These are phyloP conservation scores for Melanotaenia duboulayi DNA, from an alignment of 2,113 vertebrate genomes.

Conservation along the genomic window DNA sequence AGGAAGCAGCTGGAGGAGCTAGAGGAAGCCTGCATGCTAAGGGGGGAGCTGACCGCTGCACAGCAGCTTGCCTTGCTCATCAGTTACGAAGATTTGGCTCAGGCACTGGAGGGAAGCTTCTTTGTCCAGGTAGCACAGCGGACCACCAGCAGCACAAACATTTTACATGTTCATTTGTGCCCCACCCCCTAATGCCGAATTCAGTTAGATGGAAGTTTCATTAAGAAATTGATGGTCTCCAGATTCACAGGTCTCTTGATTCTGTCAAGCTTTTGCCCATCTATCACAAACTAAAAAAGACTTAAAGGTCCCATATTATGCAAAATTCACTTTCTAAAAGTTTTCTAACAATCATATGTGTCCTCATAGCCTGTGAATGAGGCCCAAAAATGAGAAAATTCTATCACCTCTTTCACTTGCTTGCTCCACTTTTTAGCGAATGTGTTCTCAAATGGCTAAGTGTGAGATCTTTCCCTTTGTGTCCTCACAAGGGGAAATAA, in stretches of 20 bases:
- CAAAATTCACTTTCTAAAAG: neutral
- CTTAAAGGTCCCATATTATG: too few relatives aligned
- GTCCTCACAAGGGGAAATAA: too few relatives aligned
- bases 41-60: conserved; percentile 81
- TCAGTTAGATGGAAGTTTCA: neutral
- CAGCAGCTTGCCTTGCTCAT: conserved; percentile 90
- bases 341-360: too few relatives aligned
- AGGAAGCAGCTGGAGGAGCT: conserved; percentile 89
- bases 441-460: too few relatives aligned
- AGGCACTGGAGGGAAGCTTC: conserved; percentile 89
- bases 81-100: conserved; percentile 81
- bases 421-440: too few relatives aligned
- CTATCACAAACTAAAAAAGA: too few relatives aligned
- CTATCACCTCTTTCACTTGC: too few relatives aligned
- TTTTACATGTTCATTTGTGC: neutral
- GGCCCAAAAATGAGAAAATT: too few relatives aligned
- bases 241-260: neutral
- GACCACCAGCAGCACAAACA: neutral
- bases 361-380: too few relatives aligned
- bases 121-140: conserved; percentile 89
- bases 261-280: neutral
- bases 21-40: conserved; percentile 84
- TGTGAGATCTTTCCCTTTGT: too few relatives aligned
- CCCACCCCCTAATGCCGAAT: neutral
- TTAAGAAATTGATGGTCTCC: too few relatives aligned